Evolutionary conservation across 2,113 vertebrate genomes (phyloP), one percentile per base, ranked within the genome.

Genomic region (Tenrec ecaudatus): DNA sequence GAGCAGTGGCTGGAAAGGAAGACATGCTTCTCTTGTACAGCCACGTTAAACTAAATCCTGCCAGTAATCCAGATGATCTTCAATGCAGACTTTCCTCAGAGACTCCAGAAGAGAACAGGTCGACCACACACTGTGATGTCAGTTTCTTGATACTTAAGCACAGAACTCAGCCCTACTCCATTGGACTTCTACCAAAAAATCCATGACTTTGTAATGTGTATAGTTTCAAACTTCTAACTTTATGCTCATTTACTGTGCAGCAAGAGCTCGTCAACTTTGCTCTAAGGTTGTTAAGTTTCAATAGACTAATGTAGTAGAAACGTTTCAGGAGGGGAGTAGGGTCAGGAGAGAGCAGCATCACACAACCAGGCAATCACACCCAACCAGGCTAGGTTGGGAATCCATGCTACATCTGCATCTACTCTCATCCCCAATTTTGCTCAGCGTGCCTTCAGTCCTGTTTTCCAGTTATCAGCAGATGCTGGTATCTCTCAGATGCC

Each of bases 361-460:
- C 43, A 53, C 19, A 64, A 3, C 4, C 12, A 17, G 4, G 4
- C 33, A 7, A 62, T 62, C 60, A 62, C 3, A 23, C 60, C 60
- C 1, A 33, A 4, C 57, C n/a, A 6, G 75, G 40, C 6, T 31
- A 29, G 4, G 20, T 60, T 80, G 22, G 33, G 77, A 77, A 36
- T 0, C 14, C 71, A 53, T 60, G 22, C 16, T 36, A 0, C 5
- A 2, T 15, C 25, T 22, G 27, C 22, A 17, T 6, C 20, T 38
- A 3, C 23, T 0, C 2, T 25, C 25, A 15, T 11, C 25, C 15
- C n/a, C 11, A 43, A 16, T 5, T 66, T 36, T 16, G 14, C 4
- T 31, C 9, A 23, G 9, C 53, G 14, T 22, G 0, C 3, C 60
- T 89, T 85, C 12, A 33, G 19, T 27, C 15, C 1, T 40, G 10